Percentiles rank a stretch among this genome's conserved stretches.
phyloP scores from a whole-genome alignment of 2,113 vertebrate species.

The Bostrychus sinensis region DNA sequence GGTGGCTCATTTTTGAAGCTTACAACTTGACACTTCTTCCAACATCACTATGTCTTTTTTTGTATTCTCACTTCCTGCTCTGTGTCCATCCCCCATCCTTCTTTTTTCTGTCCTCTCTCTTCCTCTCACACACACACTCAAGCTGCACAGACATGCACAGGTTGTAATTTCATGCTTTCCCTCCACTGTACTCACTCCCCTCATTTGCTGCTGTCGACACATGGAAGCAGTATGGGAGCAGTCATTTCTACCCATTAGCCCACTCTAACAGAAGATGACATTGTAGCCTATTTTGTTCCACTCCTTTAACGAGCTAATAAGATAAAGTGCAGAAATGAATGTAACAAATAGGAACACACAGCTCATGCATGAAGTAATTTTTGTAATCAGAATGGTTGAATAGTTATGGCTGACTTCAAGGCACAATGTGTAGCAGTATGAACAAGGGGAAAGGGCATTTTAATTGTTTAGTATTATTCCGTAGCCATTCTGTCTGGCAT shows the following conservation, averaged over 20 bases:
- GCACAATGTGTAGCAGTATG: not conserved
- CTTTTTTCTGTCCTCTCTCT: conserved; percentile 52
- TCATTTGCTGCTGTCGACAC: conserved; percentile 62
- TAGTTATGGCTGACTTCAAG: conserved; percentile 36
- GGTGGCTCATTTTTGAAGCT: conserved; percentile 44
- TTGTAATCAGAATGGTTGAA: conserved; percentile 32
- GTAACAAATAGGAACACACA: conserved; percentile 34
- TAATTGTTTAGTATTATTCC: conserved; percentile 11
- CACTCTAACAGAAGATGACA: conserved; percentile 43
- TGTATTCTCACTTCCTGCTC: conserved; percentile 78
- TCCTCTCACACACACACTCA: conserved; percentile 34
- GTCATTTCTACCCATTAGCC: conserved; percentile 57
- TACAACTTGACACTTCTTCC: conserved; percentile 43
- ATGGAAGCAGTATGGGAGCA: conserved; percentile 51
- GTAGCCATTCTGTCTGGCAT: conserved; percentile 5
- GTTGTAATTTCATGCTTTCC: conserved; percentile 77
- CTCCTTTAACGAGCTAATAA: conserved; percentile 49
- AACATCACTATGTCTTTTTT: conserved; percentile 62
- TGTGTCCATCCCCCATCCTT: conserved; percentile 75
- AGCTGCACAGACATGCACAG: conserved; percentile 53
- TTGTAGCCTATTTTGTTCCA: conserved; percentile 45
- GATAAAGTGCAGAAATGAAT: conserved; percentile 49
- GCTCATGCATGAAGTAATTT: conserved; percentile 32
- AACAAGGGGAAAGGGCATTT: conserved; percentile 8
- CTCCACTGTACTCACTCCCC: conserved; percentile 54